Conservation (phyloP, 35 echinoderm and acorn worm genomes). For the Strongylocentrotus purpuratus region DNA sequence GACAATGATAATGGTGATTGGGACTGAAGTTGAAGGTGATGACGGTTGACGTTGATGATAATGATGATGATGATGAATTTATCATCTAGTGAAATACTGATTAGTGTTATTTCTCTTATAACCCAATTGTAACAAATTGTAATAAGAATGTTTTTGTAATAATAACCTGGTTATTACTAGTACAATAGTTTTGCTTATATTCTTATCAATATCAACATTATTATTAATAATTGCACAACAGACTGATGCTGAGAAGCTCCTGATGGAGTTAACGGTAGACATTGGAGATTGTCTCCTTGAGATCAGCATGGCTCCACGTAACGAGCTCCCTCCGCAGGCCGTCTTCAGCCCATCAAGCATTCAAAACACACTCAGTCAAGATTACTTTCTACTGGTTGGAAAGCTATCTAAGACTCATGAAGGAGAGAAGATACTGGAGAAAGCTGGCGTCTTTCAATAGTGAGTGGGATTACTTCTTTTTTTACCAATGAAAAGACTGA, state of each 20-base stretch:
- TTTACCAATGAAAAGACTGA: neutral
- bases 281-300: slow-evolving; percentile 87
- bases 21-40: neutral
- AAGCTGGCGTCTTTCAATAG: slow-evolving; percentile 89
- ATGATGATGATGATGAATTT: neutral
- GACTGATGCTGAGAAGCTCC: slow-evolving; percentile 69
- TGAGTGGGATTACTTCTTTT: slow-evolving; percentile 56
- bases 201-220: neutral
- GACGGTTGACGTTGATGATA: neutral
- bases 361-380: slow-evolving; percentile 82
- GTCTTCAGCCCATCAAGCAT: slow-evolving; percentile 82
- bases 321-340: slow-evolving; percentile 66
- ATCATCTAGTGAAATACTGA: neutral
- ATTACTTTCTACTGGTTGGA: slow-evolving; percentile 90
- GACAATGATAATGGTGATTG: neutral
- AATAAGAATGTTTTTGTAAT: too few relatives aligned
- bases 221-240: neutral
- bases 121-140: too few relatives aligned
- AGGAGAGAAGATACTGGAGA: slow-evolving; percentile 89
- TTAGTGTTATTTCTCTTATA: too few relatives aligned
- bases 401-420: slow-evolving; percentile 67
- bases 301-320: slow-evolving; percentile 71
- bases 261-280: slow-evolving; percentile 80
- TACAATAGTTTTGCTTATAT: too few relatives aligned
- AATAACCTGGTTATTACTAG: too few relatives aligned